Evolutionary conservation across 2,888 invertebrate genomes (phyloP), one percentile per base, ranked within the genome.

Genomic region (Ctenicera cuprea): DNA sequence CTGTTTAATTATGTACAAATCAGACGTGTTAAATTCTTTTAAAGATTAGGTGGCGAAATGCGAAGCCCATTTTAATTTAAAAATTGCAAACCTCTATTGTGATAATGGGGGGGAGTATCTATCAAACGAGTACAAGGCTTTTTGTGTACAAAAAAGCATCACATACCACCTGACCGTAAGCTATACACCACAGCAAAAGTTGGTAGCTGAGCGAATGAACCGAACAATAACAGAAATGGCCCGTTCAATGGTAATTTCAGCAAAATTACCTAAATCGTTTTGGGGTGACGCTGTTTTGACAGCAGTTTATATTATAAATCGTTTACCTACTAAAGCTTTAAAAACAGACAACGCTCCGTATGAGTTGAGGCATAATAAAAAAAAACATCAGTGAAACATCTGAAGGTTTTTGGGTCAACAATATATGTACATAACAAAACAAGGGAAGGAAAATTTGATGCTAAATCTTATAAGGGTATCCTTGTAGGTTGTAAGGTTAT

Each of bases 371-470:
- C 80, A 83, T 79, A 74, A 52, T 76, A 83, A 79, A 77, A n/a
- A n/a, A 85, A 82, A 74, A 83, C 84, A 7, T 16, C 73, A 74
- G 33, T 83, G 64, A 78, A 82, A 73, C 75, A 81, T 79, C 76
- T 84, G 74, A 84, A 75, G 73, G 75, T 82, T 57, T 85, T 85
- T 77, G 83, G 83, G 75, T 82, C 81, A 14, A 85, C 82, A 20
- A 82, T 41, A 16, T 8, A 16, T 7, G 45, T 45, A 16, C 16
- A 16, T 16, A 45, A 45, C 45, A 45, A 45, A 45, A 16, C 16
- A 7, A 45, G 14, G 16, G n/a, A 45, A 45, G n/a, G 1, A 3
- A 45, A 45, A 3, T 16, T 41, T 8, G 41, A 41, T 1, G 8
- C 3, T 2, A 45, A 16, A 45, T 45, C 16, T 4, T 8, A 8